These are phyloP conservation scores for Ethmia dodecea DNA, from an alignment of 2,888 invertebrate genomes.

Conservation along the genomic window DNA sequence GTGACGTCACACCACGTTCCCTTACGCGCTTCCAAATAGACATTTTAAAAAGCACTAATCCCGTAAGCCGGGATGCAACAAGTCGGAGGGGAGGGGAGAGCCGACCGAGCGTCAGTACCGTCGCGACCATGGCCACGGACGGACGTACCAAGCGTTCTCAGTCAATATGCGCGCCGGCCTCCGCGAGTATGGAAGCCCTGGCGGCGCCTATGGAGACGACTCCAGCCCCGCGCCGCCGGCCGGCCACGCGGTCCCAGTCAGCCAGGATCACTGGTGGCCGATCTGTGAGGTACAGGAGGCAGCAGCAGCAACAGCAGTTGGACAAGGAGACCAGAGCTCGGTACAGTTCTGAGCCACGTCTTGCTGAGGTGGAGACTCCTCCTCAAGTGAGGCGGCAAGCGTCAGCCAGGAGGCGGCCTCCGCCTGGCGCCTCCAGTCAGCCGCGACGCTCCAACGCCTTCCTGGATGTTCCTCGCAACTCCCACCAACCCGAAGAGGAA, in stretches of 20 bases:
- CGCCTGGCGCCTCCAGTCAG: constrained; percentile 56
- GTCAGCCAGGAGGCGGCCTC: constrained; percentile 75
- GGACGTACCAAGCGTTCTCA: constrained; percentile 84
- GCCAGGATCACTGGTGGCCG: constrained; percentile 83
- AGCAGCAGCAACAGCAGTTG: constrained; percentile 64
- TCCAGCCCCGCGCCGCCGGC: constrained; percentile 79
- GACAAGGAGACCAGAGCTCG: constrained; percentile 75
- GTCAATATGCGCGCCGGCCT: constrained; percentile 84
- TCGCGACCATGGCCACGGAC: constrained; percentile 80
- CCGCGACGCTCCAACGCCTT: constrained; percentile 84
- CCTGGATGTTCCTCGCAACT: constrained; percentile 78
- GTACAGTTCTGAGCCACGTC: constrained; percentile 82
- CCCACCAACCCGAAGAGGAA: constrained; percentile 70
- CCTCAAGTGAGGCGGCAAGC: constrained; percentile 81
- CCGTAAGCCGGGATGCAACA: constrained; percentile 13
- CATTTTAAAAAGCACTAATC: constrained; percentile 6
- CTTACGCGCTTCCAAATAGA: not conserved
- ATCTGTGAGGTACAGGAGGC: constrained; percentile 68
- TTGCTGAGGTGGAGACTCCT: constrained; percentile 82
- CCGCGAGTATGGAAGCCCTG: constrained; percentile 82
- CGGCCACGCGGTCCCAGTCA: constrained; percentile 86
- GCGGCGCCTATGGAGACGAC: constrained; percentile 74
- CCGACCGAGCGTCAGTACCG: constrained; percentile 49
- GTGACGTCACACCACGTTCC: no score
- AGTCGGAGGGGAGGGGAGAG: constrained; percentile 7